Evolutionary conservation across 2,888 invertebrate species (phyloP).

Genomic region (Zygothrica quintamaculata): DNA sequence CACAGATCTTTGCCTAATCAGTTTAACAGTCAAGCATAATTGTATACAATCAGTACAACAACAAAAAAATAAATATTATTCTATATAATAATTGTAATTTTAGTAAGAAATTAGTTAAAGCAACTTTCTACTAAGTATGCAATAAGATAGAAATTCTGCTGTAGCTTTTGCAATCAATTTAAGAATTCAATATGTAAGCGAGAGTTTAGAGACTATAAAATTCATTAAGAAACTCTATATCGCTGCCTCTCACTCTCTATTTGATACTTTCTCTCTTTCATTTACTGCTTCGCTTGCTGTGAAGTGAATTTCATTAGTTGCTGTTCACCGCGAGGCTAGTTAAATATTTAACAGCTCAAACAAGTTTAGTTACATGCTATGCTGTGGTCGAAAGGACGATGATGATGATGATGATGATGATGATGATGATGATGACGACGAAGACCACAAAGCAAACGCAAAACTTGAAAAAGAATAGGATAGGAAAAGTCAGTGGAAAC

Average conservation of each 20-base stretch:
- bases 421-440: no score
- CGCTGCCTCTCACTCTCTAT: no score
- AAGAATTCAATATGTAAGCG: conserved; percentile 36
- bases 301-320: conserved; percentile 54
- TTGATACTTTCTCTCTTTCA: no score
- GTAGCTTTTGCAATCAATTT: conserved; percentile 43
- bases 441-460: conserved; percentile 10
- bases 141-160: conserved; percentile 1
- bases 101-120: background rate
- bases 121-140: background rate
- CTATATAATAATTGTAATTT: no score
- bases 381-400: conserved; percentile 49
- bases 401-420: no score
- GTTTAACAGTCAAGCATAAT: conserved; percentile 3
- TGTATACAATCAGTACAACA: no score
- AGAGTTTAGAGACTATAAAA: conserved; percentile 57
- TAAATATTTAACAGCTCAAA: conserved; percentile 71
- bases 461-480: conserved; percentile 20
- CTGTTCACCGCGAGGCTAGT: conserved; percentile 61
- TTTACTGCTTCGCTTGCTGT: background rate
- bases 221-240: conserved; percentile 66
- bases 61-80: no score
- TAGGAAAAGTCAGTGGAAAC: conserved; percentile 34
- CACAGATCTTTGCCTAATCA: conserved; percentile 1
- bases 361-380: conserved; percentile 55